Evolutionary conservation across 2,797 vertebrate species (phyloP).

Genomic region (Tiaroga cobitis): DNA sequence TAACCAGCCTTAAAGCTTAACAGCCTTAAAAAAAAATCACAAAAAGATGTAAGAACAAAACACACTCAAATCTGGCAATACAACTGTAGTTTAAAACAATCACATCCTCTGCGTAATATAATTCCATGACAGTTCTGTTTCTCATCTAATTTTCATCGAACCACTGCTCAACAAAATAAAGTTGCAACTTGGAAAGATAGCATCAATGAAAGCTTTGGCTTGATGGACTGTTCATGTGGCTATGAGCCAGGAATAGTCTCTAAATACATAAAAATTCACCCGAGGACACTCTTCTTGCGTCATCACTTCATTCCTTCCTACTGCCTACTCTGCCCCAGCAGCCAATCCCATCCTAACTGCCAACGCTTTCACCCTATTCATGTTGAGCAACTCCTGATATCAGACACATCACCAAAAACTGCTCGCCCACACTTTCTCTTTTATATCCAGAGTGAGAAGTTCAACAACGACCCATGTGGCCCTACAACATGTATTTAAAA

Average conservation of each 20-base stretch:
- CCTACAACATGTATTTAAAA: not conserved
- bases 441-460: not conserved
- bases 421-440: conserved; percentile 19
- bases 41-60: not conserved
- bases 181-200: not conserved
- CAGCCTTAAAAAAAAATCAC: not conserved
- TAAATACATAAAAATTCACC: conserved; percentile 21
- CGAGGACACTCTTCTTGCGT: conserved; percentile 36
- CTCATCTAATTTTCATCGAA: not conserved
- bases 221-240: conserved; percentile 16
- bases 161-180: not conserved
- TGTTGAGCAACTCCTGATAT: not conserved
- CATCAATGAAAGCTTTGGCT: not conserved
- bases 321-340: conserved; percentile 13
- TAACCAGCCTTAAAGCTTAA: no score
- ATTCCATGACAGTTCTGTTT: not conserved
- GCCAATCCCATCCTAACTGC: conserved; percentile 17
- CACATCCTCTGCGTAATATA: not conserved
- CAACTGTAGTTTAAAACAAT: not conserved
- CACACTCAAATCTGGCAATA: not conserved
- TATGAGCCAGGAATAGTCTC: conserved; percentile 22
- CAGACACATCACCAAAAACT: not conserved
- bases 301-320: conserved; percentile 37
- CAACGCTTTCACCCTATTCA: not conserved
- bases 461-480: not conserved